These are phyloP conservation scores for Bovichtus variegatus DNA, from an alignment of 2,797 vertebrate genomes.

Conservation along the genomic window DNA sequence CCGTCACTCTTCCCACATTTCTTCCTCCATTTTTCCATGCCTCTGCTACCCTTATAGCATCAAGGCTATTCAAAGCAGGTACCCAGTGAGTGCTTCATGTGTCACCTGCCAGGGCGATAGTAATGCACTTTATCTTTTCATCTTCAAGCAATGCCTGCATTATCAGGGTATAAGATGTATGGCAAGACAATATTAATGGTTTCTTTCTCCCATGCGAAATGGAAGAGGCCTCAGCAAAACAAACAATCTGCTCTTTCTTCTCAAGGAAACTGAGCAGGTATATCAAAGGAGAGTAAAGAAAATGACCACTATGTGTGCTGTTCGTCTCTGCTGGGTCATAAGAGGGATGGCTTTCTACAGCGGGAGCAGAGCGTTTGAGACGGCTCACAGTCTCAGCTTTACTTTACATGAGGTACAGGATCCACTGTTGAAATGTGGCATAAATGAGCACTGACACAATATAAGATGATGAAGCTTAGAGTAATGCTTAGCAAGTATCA, in stretches of 20 bases:
- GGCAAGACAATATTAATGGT: constrained; percentile 86
- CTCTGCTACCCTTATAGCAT: constrained; percentile 44
- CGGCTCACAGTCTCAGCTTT: constrained; percentile 37
- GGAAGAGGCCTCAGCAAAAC: constrained; percentile 84
- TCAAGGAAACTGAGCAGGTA: constrained; percentile 83
- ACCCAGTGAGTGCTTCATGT: constrained; percentile 74
- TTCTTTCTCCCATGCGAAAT: constrained; percentile 76
- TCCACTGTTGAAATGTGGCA: constrained; percentile 42
- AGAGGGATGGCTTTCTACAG: constrained; percentile 64
- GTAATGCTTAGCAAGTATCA: constrained; percentile 67
- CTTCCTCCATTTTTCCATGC: constrained; percentile 7
- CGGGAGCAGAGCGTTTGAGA: constrained; percentile 23
- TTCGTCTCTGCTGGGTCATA: constrained; percentile 78
- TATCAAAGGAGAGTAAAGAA: constrained; percentile 82
- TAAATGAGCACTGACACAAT: constrained; percentile 64
- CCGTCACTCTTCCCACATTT: constrained; percentile 20
- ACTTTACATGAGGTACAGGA: constrained; percentile 38
- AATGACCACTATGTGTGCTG: constrained; percentile 74
- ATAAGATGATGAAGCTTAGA: constrained; percentile 64
- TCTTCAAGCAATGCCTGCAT: constrained; percentile 86
- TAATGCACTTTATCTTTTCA: constrained; percentile 86
- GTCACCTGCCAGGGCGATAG: constrained; percentile 83
- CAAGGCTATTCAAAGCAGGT: constrained; percentile 71
- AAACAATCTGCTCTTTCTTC: constrained; percentile 84
- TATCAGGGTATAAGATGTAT: constrained; percentile 85